These are phyloP conservation scores for Ophion slaviceki DNA, from an alignment of 2,888 invertebrate genomes.

Conservation along the genomic window DNA sequence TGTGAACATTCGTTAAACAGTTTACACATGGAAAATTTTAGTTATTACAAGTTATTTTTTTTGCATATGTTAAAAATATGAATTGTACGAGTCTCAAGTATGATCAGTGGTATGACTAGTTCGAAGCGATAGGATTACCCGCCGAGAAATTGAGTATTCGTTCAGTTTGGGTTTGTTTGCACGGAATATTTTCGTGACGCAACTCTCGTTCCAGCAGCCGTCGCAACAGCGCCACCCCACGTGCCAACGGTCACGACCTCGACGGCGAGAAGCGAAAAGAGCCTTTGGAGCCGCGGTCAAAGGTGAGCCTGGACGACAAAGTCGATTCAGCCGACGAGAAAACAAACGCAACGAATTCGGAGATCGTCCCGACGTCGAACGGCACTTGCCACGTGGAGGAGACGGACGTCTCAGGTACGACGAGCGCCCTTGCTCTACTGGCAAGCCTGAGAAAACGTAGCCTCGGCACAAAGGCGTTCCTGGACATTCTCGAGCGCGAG, in stretches of 20 bases:
- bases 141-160: background rate
- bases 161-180: too few species aligned
- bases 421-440: slow-evolving; percentile 68
- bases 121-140: too few species aligned
- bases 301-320: slow-evolving; percentile 32
- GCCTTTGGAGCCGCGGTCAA: slow-evolving; percentile 24
- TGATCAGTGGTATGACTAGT: too few species aligned
- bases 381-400: slow-evolving; percentile 67
- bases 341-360: slow-evolving; percentile 65
- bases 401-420: slow-evolving; percentile 1
- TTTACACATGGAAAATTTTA: too few species aligned
- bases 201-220: background rate
- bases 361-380: slow-evolving; percentile 23
- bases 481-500: slow-evolving; percentile 53
- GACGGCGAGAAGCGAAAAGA: slow-evolving; percentile 47
- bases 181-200: background rate
- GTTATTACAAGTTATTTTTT: too few species aligned
- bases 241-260: slow-evolving; percentile 23
- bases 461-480: slow-evolving; percentile 82
- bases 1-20: too few species aligned
- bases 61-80: too few species aligned
- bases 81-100: too few species aligned
- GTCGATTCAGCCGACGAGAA: slow-evolving; percentile 62
- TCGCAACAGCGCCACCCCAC: background rate
- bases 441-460: slow-evolving; percentile 74